A percentile compares a stretch with the other conserved stretches of the same genome.
These are phyloP conservation scores for Isichthys henryi DNA, from an alignment of 2,113 vertebrate genomes.

Conservation along the genomic window DNA sequence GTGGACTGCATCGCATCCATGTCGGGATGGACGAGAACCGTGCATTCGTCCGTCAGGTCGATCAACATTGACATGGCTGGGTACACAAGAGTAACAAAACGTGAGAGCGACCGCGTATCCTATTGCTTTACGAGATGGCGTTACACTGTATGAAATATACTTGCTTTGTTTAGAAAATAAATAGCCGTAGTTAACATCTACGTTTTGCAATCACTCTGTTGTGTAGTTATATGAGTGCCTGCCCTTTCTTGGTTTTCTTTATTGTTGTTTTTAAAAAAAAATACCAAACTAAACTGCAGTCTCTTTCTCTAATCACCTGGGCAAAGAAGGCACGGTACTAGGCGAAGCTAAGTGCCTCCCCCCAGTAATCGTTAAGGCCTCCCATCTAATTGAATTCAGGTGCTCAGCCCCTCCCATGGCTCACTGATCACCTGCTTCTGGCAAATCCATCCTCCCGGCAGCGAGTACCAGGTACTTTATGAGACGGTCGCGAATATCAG, in stretches of 20 bases:
- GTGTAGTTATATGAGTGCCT: background rate
- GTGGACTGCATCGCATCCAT: slow-evolving; percentile 51
- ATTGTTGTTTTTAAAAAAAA: background rate
- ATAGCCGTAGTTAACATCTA: background rate
- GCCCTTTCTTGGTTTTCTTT: background rate
- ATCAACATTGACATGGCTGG: slow-evolving; percentile 34
- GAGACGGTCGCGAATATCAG: background rate
- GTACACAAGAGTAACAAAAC: no score
- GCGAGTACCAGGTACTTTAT: background rate
- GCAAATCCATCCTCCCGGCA: background rate
- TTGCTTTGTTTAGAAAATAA: background rate
- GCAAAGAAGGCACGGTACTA: background rate
- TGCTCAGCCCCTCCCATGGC: background rate
- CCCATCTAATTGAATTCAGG: background rate
- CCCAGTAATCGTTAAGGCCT: background rate
- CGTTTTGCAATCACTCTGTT: background rate
- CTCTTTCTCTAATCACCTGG: background rate
- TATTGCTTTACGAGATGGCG: background rate
- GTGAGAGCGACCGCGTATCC: background rate
- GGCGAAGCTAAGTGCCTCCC: background rate
- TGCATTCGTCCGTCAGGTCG: slow-evolving; percentile 32
- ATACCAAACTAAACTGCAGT: background rate
- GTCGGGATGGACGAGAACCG: slow-evolving; percentile 19
- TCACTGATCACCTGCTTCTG: background rate
- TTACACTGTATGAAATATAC: background rate